Percentiles rank a stretch among this genome's conserved stretches.
Conservation (phyloP, 37 sponge, comb jelly and placozoan genomes). For the Diacarnus erythraeanus region DNA sequence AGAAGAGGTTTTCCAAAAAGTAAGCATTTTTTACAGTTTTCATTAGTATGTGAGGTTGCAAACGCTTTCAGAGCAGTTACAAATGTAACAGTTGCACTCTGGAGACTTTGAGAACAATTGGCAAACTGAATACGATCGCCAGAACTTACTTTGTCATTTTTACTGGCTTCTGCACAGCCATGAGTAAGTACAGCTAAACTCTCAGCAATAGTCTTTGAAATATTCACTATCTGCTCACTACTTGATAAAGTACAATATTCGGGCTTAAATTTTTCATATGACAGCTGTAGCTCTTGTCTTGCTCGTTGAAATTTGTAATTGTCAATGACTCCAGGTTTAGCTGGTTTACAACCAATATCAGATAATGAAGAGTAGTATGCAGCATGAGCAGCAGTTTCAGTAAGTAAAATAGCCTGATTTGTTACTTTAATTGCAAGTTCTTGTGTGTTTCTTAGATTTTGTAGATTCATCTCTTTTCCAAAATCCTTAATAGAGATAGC, state of each 20-base stretch:
- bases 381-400: conserved; percentile 77
- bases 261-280: conserved; percentile 59
- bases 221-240: conserved; percentile 39
- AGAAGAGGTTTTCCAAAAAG: conserved; percentile 67
- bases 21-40: conserved; percentile 50
- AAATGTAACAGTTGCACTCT: conserved; percentile 61
- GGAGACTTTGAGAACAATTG: conserved; percentile 48
- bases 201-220: conserved; percentile 69
- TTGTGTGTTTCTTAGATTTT: conserved; percentile 11
- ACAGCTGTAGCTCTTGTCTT: conserved; percentile 35
- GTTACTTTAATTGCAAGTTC: conserved; percentile 24
- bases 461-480: conserved; percentile 23
- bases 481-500: conserved; percentile 61
- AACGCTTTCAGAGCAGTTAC: conserved; percentile 57
- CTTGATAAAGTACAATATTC: conserved; percentile 31
- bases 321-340: conserved; percentile 49
- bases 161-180: conserved; percentile 51
- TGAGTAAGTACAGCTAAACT: conserved; percentile 57
- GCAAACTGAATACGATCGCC: conserved; percentile 51
- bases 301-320: conserved; percentile 62
- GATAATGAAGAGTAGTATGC: conserved; percentile 68
- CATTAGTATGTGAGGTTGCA: conserved; percentile 25
- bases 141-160: conserved; percentile 6
- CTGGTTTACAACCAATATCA: conserved; percentile 41
- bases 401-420: conserved; percentile 64